phyloP scores from a whole-genome alignment of 2,797 vertebrate genomes.

The Enteromius fasciolatus region DNA sequence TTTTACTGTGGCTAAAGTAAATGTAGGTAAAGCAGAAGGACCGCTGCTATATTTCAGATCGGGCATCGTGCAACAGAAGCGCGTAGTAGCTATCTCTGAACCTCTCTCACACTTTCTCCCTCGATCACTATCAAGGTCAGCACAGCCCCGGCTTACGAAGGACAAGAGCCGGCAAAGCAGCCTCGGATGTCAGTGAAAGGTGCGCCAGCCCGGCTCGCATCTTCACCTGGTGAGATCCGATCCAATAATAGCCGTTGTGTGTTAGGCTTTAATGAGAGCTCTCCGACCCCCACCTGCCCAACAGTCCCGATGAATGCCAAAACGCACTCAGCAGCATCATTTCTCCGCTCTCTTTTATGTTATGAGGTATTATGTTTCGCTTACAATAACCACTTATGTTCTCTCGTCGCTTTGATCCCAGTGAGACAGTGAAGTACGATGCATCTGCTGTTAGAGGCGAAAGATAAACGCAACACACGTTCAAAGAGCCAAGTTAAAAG shows the following conservation, averaged over 20 bases:
- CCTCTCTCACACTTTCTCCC: conserved; percentile 49
- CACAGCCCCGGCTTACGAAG: conserved; percentile 69
- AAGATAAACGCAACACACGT: conserved; percentile 47
- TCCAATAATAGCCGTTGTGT: conserved; percentile 68
- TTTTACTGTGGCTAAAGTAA: not conserved
- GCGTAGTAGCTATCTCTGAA: conserved; percentile 31
- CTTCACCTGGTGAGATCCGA: conserved; percentile 75
- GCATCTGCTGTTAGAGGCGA: conserved; percentile 50
- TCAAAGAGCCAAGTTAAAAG: conserved; percentile 30
- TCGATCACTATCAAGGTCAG: conserved; percentile 68
- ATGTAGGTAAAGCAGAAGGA: not conserved
- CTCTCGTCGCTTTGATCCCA: conserved; percentile 68
- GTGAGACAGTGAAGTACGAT: conserved; percentile 61
- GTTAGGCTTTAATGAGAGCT: conserved; percentile 70
- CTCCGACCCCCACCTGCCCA: conserved; percentile 65
- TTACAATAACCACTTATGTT: conserved; percentile 64
- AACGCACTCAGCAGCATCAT: conserved; percentile 63
- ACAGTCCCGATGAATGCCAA: conserved; percentile 57
- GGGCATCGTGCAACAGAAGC: conserved; percentile 28
- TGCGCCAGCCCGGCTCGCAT: conserved; percentile 65
- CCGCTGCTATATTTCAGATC: not conserved
- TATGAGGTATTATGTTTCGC: conserved; percentile 67
- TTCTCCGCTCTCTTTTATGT: conserved; percentile 60
- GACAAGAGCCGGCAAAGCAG: conserved; percentile 60
- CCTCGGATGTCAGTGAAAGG: conserved; percentile 69